phyloP scores from a whole-genome alignment of 2,888 invertebrate species.

The Philonicus albiceps region DNA sequence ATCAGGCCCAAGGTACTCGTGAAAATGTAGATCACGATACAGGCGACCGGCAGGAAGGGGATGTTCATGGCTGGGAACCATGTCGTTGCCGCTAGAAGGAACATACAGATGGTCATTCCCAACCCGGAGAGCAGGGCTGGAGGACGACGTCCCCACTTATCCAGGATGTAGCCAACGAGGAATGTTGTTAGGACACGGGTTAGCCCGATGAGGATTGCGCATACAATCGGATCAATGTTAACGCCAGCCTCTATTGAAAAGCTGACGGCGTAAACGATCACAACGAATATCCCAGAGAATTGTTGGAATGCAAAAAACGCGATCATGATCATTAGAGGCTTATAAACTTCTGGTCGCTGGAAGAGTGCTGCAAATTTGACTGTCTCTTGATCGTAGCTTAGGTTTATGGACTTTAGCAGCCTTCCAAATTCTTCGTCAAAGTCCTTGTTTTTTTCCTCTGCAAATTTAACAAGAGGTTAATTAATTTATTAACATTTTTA shows the following conservation, averaged over 20 bases:
- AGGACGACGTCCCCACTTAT: slow-evolving; percentile 70
- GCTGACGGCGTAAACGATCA: slow-evolving; percentile 76
- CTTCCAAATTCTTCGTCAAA: slow-evolving; percentile 58
- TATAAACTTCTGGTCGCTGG: slow-evolving; percentile 59
- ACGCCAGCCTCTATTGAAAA: slow-evolving; percentile 71
- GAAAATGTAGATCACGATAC: slow-evolving; percentile 61
- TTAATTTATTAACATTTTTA: neutral
- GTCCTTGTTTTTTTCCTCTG: slow-evolving; percentile 52
- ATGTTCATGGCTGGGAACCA: slow-evolving; percentile 57
- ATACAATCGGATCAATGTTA: slow-evolving; percentile 71
- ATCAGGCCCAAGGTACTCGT: slow-evolving; percentile 66
- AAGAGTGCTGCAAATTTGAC: slow-evolving; percentile 54
- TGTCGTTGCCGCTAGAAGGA: slow-evolving; percentile 65
- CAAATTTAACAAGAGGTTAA: neutral
- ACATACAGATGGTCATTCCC: slow-evolving; percentile 70
- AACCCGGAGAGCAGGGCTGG: slow-evolving; percentile 72
- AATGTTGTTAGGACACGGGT: slow-evolving; percentile 71
- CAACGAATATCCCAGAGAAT: slow-evolving; percentile 75
- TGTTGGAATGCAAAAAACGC: slow-evolving; percentile 74
- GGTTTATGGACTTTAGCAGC: slow-evolving; percentile 56
- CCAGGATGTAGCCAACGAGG: slow-evolving; percentile 70
- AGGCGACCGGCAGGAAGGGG: slow-evolving; percentile 56
- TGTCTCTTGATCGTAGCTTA: slow-evolving; percentile 53
- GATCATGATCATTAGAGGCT: slow-evolving; percentile 65
- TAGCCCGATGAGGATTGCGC: slow-evolving; percentile 71